Conservation (phyloP, 2,888 invertebrate genomes). For the Clitarchus hookeri region DNA sequence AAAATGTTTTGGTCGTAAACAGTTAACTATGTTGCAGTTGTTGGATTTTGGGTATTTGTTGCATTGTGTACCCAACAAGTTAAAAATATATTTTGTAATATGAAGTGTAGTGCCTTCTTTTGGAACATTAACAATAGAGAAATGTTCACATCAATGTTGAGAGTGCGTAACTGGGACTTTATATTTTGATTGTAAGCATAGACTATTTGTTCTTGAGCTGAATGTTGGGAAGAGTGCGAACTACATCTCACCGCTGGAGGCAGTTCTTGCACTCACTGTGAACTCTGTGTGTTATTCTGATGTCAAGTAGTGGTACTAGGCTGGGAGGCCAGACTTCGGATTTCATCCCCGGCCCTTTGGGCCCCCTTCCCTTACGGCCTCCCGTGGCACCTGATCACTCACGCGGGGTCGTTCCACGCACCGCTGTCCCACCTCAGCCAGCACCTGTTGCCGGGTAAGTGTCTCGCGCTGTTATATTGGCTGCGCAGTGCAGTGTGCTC, state of each 20-base stretch:
- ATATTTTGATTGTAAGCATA: neutral
- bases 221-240: neutral
- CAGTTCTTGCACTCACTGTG: neutral
- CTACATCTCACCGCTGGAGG: neutral
- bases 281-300: neutral
- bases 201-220: neutral
- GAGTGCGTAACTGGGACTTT: neutral
- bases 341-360: constrained; percentile 43
- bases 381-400: constrained; percentile 30
- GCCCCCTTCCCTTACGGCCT: constrained; percentile 11
- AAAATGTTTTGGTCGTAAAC: neutral
- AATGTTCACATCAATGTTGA: neutral
- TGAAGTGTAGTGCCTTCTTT: neutral
- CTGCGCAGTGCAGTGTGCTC: neutral
- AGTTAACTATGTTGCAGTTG: neutral
- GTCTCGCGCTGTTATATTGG: neutral
- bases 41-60: neutral
- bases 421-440: constrained; percentile 30
- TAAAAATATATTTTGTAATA: neutral
- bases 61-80: neutral
- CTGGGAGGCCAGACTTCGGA: constrained; percentile 19
- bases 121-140: neutral
- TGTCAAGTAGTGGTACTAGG: constrained; percentile 23
- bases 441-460: constrained; percentile 21
- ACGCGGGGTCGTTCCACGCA: constrained; percentile 25